Conservation (phyloP, 2,113 vertebrate genomes). For the Petroica traversi region DNA sequence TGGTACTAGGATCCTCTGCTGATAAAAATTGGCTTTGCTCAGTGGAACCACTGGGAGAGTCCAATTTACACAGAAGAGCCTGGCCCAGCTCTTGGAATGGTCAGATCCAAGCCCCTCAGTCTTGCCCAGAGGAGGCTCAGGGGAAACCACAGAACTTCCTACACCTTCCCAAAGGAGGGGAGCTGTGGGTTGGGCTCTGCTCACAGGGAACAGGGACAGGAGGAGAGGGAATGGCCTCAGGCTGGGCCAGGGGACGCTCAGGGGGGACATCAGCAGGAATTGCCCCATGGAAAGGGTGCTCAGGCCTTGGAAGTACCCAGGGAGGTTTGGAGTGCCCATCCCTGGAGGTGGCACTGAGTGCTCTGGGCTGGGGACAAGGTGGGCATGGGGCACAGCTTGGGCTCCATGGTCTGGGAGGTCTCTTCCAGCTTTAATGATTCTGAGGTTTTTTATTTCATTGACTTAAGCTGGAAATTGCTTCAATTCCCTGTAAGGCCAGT, state of each 20-base stretch:
- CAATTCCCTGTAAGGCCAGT: background rate
- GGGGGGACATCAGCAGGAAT: background rate
- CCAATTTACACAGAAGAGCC: background rate
- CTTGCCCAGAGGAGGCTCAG: background rate
- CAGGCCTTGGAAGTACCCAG: background rate
- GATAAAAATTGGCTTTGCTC: background rate
- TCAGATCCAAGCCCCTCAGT: background rate
- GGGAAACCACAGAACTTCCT: background rate
- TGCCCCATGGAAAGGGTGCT: background rate
- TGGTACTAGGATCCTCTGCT: background rate
- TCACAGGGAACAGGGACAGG: background rate
- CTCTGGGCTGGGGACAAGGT: background rate
- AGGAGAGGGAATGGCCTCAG: background rate
- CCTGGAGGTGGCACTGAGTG: background rate
- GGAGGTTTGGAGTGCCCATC: background rate
- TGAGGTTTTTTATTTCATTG: background rate
- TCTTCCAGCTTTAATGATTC: background rate
- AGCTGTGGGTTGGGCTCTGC: background rate
- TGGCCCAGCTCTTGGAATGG: background rate
- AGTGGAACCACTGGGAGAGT: background rate
- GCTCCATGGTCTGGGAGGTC: accelerated
- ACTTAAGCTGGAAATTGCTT: background rate
- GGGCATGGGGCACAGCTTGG: accelerated
- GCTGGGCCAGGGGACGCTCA: background rate
- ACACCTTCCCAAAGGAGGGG: background rate